Evolutionary conservation across 2,797 vertebrate genomes (phyloP), one percentile per base, ranked within the genome.

Genomic region (Bufotes viridis): DNA sequence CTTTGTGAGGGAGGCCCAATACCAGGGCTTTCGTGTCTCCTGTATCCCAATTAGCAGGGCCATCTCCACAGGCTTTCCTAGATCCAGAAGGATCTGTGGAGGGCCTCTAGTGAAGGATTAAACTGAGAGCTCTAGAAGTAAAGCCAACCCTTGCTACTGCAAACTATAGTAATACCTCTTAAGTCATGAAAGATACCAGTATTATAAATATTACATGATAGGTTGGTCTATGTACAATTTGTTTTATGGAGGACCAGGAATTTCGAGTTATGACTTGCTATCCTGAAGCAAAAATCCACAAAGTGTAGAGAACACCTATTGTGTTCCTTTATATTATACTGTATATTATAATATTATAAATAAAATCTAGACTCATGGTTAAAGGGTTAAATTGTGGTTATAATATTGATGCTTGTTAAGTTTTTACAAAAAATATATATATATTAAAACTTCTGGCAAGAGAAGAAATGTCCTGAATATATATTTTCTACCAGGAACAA

Each of bases 401-500:
- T n/a, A 22, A 51, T 55, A 24, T 53, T 1, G 51, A 78, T 78
- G 75, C 51, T n/a, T 24, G 20, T n/a, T n/a, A 20, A 49, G 8
- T 53, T 49, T 53, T 76, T 53, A n/a, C 49, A 75, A 75, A 51
- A 53, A 70, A 74, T 34, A 34, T 34, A 34, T 34, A 29, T 42
- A 42, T 42, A 34, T 72, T 34, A 42, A 42, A 72, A 42, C 15
- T 20, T 7, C 15, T 42, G 70, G 20, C 70, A 72, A 42, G 10
- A 42, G 74, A 24, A 78, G 12, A 78, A 24, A 78, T 55, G 49
- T 55, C 1, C 11, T 55, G 22, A 55, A 78, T 55, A 78, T 55
- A 78, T 12, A 81, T 81, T 81, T 80, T 34, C 79, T 60, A 81
- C 79, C 60, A 60, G 79, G 24, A 81, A 53, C 58, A 55, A 55